Conservation (phyloP, 2,888 invertebrate species). For the Melieria picta region DNA sequence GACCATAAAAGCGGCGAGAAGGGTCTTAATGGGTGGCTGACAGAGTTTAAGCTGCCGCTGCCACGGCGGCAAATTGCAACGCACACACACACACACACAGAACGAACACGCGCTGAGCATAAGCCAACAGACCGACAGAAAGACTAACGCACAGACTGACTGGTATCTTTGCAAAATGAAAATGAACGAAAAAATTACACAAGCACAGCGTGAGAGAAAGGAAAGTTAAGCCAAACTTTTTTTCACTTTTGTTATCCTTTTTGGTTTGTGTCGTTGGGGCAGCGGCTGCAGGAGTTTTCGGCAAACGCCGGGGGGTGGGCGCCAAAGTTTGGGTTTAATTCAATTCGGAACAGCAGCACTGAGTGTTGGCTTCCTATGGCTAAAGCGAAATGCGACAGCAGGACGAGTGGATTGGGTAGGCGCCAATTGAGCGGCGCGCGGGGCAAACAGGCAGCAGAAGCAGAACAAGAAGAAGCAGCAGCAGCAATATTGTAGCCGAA, state of each 20-base stretch:
- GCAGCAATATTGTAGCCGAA: too few relatives aligned
- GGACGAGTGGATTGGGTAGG: background rate
- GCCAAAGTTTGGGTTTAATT: slow-evolving; percentile 61
- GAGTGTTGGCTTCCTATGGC: slow-evolving; percentile 59
- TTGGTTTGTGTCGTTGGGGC: too few relatives aligned
- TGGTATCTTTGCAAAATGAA: too few relatives aligned
- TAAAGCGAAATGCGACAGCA: slow-evolving; percentile 44
- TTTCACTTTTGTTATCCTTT: too few relatives aligned
- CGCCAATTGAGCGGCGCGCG: background rate
- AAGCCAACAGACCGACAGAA: too few relatives aligned
- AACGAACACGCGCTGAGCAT: background rate
- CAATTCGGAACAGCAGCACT: slow-evolving; percentile 61
- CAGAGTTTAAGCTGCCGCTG: slow-evolving; percentile 48
- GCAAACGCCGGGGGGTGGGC: background rate
- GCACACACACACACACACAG: slow-evolving; percentile 7
- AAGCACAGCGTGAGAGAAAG: too few relatives aligned
- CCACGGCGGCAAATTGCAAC: slow-evolving; percentile 9
- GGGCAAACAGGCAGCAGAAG: too few relatives aligned
- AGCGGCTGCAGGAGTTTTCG: background rate
- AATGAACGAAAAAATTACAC: too few relatives aligned
- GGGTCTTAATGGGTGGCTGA: slow-evolving; percentile 59
- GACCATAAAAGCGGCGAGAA: slow-evolving; percentile 50
- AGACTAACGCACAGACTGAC: background rate
- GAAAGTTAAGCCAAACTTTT: too few relatives aligned
- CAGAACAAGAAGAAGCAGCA: slow-evolving; percentile 37